These are phyloP conservation scores for Meteorus cinctellus DNA, from an alignment of 2,888 invertebrate genomes.

Conservation along the genomic window DNA sequence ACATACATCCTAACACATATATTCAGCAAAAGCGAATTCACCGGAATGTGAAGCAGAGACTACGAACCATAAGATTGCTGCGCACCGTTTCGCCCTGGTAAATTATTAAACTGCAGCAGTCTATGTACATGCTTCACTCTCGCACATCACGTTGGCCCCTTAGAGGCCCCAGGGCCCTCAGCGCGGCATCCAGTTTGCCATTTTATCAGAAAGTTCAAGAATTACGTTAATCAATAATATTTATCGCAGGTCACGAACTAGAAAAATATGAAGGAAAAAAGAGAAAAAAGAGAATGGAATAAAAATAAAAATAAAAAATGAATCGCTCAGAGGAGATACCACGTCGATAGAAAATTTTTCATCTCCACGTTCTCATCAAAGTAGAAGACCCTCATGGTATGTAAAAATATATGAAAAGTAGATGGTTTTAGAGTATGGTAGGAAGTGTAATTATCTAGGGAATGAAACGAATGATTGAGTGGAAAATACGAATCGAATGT, in stretches of 20 bases:
- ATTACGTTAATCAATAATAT: slow-evolving; percentile 12
- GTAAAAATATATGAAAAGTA: too few species aligned
- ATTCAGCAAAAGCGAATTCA: neutral
- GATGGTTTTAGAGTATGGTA: too few species aligned
- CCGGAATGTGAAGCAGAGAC: slow-evolving; percentile 12
- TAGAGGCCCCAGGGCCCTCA: neutral
- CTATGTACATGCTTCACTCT: slow-evolving; percentile 12
- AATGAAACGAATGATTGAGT: too few species aligned
- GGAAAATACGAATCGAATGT: too few species aligned
- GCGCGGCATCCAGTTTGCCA: slow-evolving; percentile 1
- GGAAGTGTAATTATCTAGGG: too few species aligned
- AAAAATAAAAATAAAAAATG: neutral
- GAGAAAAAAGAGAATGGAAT: neutral
- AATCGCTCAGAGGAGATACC: neutral
- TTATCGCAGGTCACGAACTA: slow-evolving; percentile 5
- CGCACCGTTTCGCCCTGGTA: slow-evolving; percentile 21
- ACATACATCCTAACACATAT: neutral
- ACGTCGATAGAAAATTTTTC: too few species aligned
- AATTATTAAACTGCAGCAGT: slow-evolving; percentile 36
- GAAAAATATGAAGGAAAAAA: neutral
- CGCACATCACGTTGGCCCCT: neutral
- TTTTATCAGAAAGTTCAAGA: slow-evolving; percentile 10
- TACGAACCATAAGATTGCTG: slow-evolving; percentile 38
- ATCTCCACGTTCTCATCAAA: too few species aligned
- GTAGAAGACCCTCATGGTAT: too few species aligned